phyloP scores from a whole-genome alignment of 1,140 invertebrate genomes.

The Drosophila erecta region DNA sequence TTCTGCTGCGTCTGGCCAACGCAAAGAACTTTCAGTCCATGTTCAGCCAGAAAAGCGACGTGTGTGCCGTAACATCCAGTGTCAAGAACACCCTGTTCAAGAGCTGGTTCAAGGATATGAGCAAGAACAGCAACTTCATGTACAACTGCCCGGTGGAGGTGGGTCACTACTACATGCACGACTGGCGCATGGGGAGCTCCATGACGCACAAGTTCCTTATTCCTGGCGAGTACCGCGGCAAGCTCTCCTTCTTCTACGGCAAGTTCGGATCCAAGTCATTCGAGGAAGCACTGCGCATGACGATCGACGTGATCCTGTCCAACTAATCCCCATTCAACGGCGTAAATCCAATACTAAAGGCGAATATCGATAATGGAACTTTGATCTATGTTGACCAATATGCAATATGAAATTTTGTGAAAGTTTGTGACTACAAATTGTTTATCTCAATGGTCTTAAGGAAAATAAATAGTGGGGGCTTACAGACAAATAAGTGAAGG shows the following conservation, averaged over 20 bases:
- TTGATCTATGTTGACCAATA: no score
- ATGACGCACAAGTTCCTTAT: constrained; percentile 62
- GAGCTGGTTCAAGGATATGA: constrained; percentile 65
- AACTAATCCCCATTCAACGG: no score
- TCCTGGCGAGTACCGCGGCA: constrained; percentile 62
- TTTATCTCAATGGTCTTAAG: no score
- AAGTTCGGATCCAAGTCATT: constrained; percentile 49
- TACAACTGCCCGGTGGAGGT: constrained; percentile 59
- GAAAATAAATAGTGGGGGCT: no score
- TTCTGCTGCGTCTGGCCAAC: constrained; percentile 64
- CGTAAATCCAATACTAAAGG: no score
- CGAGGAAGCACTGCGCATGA: constrained; percentile 19
- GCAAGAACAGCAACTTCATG: constrained; percentile 60
- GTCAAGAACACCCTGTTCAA: constrained; percentile 65
- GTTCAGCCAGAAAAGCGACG: constrained; percentile 52
- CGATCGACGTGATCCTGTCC: constrained; percentile 29
- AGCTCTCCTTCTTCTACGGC: constrained; percentile 55
- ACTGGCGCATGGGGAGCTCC: constrained; percentile 55
- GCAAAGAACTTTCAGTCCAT: constrained; percentile 68
- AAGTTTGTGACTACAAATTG: no score
- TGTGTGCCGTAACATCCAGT: constrained; percentile 53
- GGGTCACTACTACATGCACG: constrained; percentile 56
- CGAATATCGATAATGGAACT: no score
- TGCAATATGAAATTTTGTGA: no score
- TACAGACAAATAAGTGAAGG: no score